phyloP scores from a whole-genome alignment of 2,113 vertebrate genomes.

The Gobio gobio region DNA sequence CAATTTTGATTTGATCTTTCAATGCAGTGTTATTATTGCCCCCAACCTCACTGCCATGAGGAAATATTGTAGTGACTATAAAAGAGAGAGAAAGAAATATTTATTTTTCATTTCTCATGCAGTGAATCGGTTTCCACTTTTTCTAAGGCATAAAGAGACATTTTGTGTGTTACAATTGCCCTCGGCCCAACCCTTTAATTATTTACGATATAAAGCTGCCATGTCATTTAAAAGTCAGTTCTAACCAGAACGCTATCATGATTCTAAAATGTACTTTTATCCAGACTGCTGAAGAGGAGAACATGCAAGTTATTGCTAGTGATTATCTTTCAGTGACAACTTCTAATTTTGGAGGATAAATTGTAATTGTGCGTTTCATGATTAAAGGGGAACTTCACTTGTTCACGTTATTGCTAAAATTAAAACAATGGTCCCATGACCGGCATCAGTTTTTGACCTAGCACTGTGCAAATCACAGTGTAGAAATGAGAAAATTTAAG shows the following conservation, averaged over 20 bases:
- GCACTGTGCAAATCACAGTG: constrained; percentile 15
- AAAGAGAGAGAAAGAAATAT: neutral
- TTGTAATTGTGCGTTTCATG: neutral
- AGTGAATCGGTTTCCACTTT: neutral
- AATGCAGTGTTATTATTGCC: neutral
- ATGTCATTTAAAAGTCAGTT: neutral
- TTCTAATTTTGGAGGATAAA: neutral
- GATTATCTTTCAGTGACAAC: neutral
- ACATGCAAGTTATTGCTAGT: neutral
- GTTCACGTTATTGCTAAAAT: constrained; percentile 18
- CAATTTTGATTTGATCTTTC: neutral
- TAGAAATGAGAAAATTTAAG: constrained; percentile 17
- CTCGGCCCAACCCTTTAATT: neutral
- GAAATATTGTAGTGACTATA: neutral
- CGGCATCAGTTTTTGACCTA: constrained; percentile 4
- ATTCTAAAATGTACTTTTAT: neutral
- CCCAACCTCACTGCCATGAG: neutral
- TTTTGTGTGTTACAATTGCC: neutral
- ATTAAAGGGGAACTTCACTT: neutral
- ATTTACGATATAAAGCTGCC: neutral
- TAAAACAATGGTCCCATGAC: constrained; percentile 24
- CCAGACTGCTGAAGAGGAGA: neutral
- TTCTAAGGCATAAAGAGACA: neutral
- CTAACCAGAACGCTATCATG: neutral
- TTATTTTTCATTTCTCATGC: neutral